Conservation (phyloP, 2,888 invertebrate genomes). For the Poecilobothrus nobilitatus region DNA sequence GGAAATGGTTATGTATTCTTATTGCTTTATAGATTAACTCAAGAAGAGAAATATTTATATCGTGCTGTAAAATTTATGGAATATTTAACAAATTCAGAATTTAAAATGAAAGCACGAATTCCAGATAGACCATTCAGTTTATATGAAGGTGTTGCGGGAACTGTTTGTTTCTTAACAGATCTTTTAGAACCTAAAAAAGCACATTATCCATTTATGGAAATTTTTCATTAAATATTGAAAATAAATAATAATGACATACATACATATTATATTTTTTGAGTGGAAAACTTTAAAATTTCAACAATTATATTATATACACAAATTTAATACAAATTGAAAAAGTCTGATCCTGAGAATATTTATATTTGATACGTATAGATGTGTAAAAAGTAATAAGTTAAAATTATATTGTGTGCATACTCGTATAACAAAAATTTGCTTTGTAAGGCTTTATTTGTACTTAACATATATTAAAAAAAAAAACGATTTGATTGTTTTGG, state of each 20-base stretch:
- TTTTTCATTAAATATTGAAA: constrained; percentile 37
- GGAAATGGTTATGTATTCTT: constrained; percentile 77
- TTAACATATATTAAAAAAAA: background rate
- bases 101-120: constrained; percentile 56
- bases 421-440: background rate
- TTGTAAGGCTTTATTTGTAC: background rate
- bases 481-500: background rate
- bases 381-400: background rate
- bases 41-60: constrained; percentile 60
- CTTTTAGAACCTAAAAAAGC: constrained; percentile 63
- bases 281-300: no score
- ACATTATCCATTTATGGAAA: constrained; percentile 75
- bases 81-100: constrained; percentile 60
- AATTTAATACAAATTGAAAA: background rate
- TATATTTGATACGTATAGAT: constrained; percentile 4
- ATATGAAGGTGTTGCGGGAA: constrained; percentile 77
- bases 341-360: background rate
- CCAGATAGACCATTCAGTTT: constrained; percentile 78
- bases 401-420: background rate
- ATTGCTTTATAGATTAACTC: constrained; percentile 64
- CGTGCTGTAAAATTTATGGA: constrained; percentile 68
- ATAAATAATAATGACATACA: no score
- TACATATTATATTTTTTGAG: no score
- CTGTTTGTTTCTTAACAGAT: constrained; percentile 73
- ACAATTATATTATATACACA: background rate